phyloP scores from a whole-genome alignment of 2,797 vertebrate genomes.

The Sebastes flavidus region DNA sequence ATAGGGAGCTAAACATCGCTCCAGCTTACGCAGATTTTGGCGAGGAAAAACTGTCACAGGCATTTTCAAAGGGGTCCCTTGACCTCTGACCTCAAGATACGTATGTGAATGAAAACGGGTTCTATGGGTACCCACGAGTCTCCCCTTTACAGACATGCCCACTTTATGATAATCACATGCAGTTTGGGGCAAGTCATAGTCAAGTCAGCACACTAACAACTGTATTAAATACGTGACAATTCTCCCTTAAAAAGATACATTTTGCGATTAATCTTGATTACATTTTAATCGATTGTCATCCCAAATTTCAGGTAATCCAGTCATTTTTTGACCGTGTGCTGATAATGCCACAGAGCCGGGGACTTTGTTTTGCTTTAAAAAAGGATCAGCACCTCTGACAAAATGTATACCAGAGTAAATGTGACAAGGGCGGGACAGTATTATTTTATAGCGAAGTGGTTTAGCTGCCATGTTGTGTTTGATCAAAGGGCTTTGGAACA shows the following conservation, averaged over 20 bases:
- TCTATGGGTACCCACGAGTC: too few species aligned
- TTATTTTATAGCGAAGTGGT: constrained; percentile 30
- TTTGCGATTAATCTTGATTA: too few species aligned
- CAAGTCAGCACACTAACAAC: too few species aligned
- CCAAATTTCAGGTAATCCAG: background rate
- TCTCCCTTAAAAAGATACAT: too few species aligned
- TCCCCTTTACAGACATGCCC: too few species aligned
- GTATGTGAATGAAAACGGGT: background rate
- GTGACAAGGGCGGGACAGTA: constrained; percentile 40
- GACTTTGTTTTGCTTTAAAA: constrained; percentile 23
- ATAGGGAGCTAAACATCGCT: too few species aligned
- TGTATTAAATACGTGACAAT: background rate
- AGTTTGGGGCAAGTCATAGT: too few species aligned
- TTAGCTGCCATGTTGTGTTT: constrained; percentile 54
- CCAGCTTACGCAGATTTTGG: too few species aligned
- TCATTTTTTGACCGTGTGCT: constrained; percentile 5
- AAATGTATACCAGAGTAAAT: constrained; percentile 28
- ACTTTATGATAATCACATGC: too few species aligned
- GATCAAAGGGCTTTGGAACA: constrained; percentile 40
- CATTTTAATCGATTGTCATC: too few species aligned
- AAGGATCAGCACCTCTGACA: constrained; percentile 57
- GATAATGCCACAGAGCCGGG: constrained; percentile 21
- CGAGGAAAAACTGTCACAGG: too few species aligned
- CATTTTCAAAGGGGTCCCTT: too few species aligned
- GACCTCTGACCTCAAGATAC: background rate